A percentile compares a stretch with the other conserved stretches of the same genome.
Conservation (phyloP, 2,797 vertebrate species). For the Sternotherus odoratus region DNA sequence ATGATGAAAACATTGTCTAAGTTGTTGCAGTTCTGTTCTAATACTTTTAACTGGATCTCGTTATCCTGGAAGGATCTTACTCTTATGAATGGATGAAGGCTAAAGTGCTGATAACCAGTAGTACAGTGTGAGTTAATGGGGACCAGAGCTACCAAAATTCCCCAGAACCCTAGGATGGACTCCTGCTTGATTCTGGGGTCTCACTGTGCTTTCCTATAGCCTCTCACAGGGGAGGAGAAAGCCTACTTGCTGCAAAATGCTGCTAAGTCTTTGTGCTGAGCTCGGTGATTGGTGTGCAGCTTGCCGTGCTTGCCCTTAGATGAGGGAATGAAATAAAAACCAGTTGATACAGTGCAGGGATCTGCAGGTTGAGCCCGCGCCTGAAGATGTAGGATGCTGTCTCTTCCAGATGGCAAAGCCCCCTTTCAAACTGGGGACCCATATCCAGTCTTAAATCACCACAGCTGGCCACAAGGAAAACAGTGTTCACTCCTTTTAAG, state of each 20-base stretch:
- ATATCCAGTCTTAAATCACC: neutral
- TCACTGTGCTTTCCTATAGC: neutral
- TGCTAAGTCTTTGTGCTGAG: neutral
- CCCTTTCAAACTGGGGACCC: neutral
- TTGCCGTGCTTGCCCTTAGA: neutral
- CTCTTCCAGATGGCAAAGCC: neutral
- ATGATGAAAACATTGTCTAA: neutral
- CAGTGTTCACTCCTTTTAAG: neutral
- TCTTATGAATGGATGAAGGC: neutral
- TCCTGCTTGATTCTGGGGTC: neutral
- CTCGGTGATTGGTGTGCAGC: neutral
- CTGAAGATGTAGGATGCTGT: neutral
- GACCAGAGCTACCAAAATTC: neutral
- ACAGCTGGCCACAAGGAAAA: neutral
- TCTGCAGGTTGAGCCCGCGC: neutral
- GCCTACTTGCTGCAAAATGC: neutral
- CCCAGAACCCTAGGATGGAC: neutral
- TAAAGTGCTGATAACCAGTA: neutral
- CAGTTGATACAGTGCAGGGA: neutral
- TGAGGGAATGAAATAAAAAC: neutral
- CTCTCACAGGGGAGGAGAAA: neutral
- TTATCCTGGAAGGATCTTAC: neutral
- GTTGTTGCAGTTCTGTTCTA: neutral
- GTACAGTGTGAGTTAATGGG: neutral
- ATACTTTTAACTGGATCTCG: neutral